Evolutionary conservation across 1,140 invertebrate species (phyloP), one percentile per base, ranked within the genome.

Genomic region (Monochamus saltuarius): DNA sequence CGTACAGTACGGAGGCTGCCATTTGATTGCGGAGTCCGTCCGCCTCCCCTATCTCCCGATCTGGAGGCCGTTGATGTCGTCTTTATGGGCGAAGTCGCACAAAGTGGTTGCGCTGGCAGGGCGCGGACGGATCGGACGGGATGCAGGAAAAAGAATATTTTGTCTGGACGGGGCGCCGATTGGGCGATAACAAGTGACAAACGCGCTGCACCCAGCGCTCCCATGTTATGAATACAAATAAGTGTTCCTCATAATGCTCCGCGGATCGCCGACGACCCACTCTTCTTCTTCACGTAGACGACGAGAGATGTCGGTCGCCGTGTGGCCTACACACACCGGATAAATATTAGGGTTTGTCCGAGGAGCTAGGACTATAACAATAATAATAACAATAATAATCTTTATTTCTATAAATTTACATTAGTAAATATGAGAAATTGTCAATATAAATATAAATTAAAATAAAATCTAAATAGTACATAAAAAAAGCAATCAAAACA

Each of bases 191-290:
- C 70, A 67, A 59, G 72, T 74, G 72, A 74, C 72, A 71, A 73
- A 74, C 67, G 70, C 57, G 69, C 69, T 71, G 72, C 72, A 68
- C 71, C 72, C 71, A 71, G 45, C 59, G 55, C 69, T 68, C 65
- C 69, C 65, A 69, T 72, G 72, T 73, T 73, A 73, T 73, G 72
- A 73, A 73, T 73, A 73, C 72, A 69, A 73, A 73, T 67, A 67
- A 59, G 59, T 51, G 42, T 53, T 66, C 61, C 57, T 61, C 65
- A 66, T 66, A 66, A 56, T 54, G 47, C 58, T 45, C 39, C 56
- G 45, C 45, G 13, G 45, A 47, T 16, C 55, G 54, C 39, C 50
- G 45, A 17, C 45, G 45, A 47, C 45, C 45, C 45, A 47, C 45
- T 47, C 45, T 47, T 47, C 45, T 47, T 47, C 45, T 47, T 47